Conservation (phyloP, 2,888 invertebrate species). For the Stomorhina lunata region DNA sequence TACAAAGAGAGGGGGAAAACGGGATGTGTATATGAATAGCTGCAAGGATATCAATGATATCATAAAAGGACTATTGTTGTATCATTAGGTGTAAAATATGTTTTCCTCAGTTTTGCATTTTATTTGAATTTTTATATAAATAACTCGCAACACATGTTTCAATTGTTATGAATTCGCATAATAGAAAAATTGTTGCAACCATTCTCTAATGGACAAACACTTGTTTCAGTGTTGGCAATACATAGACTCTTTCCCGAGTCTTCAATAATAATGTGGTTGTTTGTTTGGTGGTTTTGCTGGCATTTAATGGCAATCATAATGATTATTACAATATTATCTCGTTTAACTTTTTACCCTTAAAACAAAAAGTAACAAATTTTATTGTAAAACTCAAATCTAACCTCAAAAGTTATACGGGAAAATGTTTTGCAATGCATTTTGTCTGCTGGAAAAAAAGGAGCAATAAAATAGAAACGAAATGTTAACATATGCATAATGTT, state of each 20-base stretch:
- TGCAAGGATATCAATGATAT: not conserved
- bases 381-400: constrained; percentile 32
- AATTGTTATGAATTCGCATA: constrained; percentile 76
- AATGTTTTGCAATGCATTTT: not conserved
- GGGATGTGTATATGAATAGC: constrained; percentile 2
- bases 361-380: constrained; percentile 25
- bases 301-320: constrained; percentile 45
- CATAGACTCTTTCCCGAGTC: not conserved
- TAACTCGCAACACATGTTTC: constrained; percentile 78
- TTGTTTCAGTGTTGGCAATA: constrained; percentile 32
- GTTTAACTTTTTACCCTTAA: constrained; percentile 46
- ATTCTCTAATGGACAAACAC: too few species aligned
- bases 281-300: constrained; percentile 58
- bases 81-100: constrained; percentile 70
- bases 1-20: not conserved
- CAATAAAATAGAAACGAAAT: constrained; percentile 27
- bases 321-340: constrained; percentile 50
- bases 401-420: constrained; percentile 21
- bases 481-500: constrained; percentile 59
- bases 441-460: too few species aligned
- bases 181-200: constrained; percentile 61
- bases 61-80: constrained; percentile 53
- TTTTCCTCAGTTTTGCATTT: constrained; percentile 67
- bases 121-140: too few species aligned
- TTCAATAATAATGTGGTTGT: constrained; percentile 38